These are phyloP conservation scores for Athene cunicularia DNA, from an alignment of 2,113 vertebrate genomes.

Conservation along the genomic window DNA sequence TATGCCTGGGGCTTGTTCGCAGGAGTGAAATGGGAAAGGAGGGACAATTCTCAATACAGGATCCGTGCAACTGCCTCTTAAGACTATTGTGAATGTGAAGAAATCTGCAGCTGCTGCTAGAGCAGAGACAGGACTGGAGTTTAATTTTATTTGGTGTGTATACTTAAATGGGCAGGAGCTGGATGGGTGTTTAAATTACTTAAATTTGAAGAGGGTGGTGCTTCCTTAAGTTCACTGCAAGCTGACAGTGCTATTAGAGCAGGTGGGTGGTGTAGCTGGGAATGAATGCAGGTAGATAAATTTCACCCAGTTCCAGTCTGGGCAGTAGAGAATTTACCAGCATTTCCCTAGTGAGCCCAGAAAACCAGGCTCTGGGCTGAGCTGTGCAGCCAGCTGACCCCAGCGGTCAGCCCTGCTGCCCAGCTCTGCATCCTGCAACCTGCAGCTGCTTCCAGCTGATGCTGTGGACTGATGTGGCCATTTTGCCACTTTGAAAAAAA, in stretches of 20 bases:
- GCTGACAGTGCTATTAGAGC: not conserved
- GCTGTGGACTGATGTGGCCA: accelerated
- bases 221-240: not conserved
- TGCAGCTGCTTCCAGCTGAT: not conserved
- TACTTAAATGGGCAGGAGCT: not conserved
- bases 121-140: not conserved
- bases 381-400: not conserved
- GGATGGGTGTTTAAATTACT: not conserved
- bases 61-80: not conserved
- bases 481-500: not conserved
- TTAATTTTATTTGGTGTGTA: not conserved
- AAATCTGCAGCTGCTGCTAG: not conserved
- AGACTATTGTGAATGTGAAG: not conserved
- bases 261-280: not conserved
- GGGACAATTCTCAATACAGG: not conserved
- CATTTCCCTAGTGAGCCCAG: not conserved
- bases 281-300: not conserved
- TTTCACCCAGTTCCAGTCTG: not conserved
- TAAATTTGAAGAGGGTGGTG: not conserved
- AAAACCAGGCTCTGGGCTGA: not conserved
- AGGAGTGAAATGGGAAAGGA: not conserved
- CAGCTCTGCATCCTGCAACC: not conserved
- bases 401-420: accelerated
- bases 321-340: not conserved
- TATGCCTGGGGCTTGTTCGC: slow-evolving; percentile 2